Evolutionary conservation across 2,113 vertebrate species (phyloP), one percentile per base, ranked within the genome.

Genomic region (Phrynosoma blainvillii): DNA sequence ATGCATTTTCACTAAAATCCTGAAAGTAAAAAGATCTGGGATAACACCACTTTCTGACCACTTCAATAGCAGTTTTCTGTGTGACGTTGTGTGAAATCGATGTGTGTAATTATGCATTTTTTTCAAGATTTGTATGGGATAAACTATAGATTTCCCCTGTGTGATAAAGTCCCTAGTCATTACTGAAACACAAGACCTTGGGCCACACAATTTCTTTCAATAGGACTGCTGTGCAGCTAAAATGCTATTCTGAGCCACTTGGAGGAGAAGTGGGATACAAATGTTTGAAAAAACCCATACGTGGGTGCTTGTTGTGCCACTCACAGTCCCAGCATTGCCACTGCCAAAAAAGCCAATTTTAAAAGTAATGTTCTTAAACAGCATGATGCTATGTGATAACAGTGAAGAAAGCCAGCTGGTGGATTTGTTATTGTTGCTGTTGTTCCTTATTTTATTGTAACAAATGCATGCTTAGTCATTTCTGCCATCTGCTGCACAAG

Each of bases 381-480:
- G 73, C 79, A 78, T 75, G 75, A 86, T 27, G 32, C 0, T 7
- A 5, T 4, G 83, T 79, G 70, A 65, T 13, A 77, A 30, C 30
- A 23, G 1, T 77, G 66, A 89, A 84, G 62, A 78, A 82, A 91
- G 54, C 73, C 54, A 83, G 27, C 79, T 91, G 79, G 20, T 36
- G 86, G 74, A 0, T 79, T 92, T 90, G 91, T 92, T 13, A 80
- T 16, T 70, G n/a, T 88, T 88, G 62, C 87, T 88, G 81, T 86
- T 54, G 76, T 93, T 27, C 79, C 47, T 94, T 90, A 84, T 42
- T 70, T 25, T 40, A 11, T 59, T 82, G 89, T 80, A 89, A 30
- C 0, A 70, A 95, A 94, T 42, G 2, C 1, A 90, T 54, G 11
- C 8, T 90, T 86, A 83, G 1, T 80, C 65, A 86, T 94, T 90